Conservation (phyloP, 2,888 invertebrate genomes). For the Idaea straminata region DNA sequence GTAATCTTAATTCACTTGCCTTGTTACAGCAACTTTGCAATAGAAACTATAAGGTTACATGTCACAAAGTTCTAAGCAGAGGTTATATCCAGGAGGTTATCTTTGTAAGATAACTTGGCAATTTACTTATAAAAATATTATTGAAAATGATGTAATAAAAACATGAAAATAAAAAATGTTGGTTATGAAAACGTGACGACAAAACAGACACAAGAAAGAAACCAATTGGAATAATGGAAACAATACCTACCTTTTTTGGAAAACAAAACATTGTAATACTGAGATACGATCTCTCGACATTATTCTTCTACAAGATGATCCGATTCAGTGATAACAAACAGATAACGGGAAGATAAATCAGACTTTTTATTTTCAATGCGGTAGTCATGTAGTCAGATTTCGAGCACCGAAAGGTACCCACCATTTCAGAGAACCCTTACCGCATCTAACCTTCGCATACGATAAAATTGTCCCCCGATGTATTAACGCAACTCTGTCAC, state of each 20-base stretch:
- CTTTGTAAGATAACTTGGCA: constrained; percentile 28
- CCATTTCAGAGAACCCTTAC: constrained; percentile 28
- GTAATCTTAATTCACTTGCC: background rate
- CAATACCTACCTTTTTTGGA: constrained; percentile 62
- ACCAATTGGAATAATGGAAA: constrained; percentile 26
- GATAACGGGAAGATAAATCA: constrained; percentile 69
- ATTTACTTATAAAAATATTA: constrained; percentile 10
- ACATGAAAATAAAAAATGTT: background rate
- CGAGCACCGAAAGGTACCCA: constrained; percentile 27
- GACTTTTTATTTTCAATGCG: constrained; percentile 38
- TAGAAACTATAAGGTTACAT: background rate
- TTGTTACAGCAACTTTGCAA: background rate
- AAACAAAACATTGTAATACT: constrained; percentile 62
- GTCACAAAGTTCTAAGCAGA: constrained; percentile 21
- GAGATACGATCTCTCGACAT: constrained; percentile 32
- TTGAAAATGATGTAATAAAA: constrained; percentile 35
- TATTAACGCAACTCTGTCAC: constrained; percentile 3
- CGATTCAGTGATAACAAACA: constrained; percentile 61
- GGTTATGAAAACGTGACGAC: background rate
- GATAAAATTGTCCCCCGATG: background rate
- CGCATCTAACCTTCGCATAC: constrained; percentile 18
- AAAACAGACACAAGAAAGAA: constrained; percentile 13
- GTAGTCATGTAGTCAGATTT: constrained; percentile 5
- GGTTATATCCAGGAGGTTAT: constrained; percentile 51
- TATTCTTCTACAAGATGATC: constrained; percentile 41